These are phyloP conservation scores for Tursiops truncatus DNA, from an alignment of 2,113 vertebrate genomes.

Conservation along the genomic window DNA sequence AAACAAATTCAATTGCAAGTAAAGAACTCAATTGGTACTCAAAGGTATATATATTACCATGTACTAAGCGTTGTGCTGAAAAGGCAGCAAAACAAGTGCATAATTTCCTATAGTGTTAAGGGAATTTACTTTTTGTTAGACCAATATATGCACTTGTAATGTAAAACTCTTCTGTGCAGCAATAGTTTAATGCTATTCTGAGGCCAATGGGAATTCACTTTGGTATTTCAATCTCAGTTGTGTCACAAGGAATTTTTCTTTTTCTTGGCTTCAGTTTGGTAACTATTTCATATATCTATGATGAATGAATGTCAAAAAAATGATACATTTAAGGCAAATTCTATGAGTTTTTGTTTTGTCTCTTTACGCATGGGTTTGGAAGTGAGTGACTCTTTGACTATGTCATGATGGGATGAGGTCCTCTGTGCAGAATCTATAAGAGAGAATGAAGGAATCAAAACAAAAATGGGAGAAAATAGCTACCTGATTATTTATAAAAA, in stretches of 20 bases:
- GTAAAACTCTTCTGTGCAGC: neutral
- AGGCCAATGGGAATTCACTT: conserved; percentile 6
- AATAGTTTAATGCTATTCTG: conserved; percentile 20
- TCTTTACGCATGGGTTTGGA: neutral
- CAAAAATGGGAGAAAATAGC: neutral
- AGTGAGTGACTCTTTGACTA: neutral
- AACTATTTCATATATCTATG: conserved; percentile 17
- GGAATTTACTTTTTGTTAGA: conserved; percentile 7
- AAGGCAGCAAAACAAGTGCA: neutral
- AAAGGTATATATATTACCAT: neutral
- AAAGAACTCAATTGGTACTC: conserved; percentile 2
- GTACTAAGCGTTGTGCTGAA: neutral
- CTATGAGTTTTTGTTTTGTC: neutral
- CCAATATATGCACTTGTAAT: neutral
- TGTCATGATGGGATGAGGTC: neutral
- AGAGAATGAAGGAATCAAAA: neutral
- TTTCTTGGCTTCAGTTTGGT: neutral
- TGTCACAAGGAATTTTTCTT: conserved; percentile 7
- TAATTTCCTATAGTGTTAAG: neutral
- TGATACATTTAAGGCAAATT: neutral
- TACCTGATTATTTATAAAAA: neutral
- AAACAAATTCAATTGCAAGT: neutral
- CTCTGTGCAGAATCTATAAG: neutral
- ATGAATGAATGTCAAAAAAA: conserved; percentile 21
- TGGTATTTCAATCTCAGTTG: neutral